Evolutionary conservation across 2,888 invertebrate species (phyloP).

Genomic region (Tethea ocularis): DNA sequence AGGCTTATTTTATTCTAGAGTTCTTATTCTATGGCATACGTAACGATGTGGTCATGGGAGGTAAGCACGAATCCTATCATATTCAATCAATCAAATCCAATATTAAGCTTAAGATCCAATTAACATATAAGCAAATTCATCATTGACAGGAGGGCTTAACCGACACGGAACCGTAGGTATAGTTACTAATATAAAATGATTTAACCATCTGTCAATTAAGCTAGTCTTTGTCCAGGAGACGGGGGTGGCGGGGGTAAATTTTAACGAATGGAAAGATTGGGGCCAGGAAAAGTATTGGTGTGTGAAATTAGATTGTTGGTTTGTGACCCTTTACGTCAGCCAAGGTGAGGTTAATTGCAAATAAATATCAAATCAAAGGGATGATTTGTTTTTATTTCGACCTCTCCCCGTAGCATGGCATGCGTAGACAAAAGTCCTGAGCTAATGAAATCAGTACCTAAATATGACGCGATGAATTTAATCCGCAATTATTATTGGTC

Average conservation of each 20-base stretch:
- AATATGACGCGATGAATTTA: too few species aligned
- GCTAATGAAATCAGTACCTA: too few species aligned
- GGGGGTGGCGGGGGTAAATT: slow-evolving; percentile 41
- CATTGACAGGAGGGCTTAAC: not conserved
- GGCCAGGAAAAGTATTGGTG: slow-evolving; percentile 58
- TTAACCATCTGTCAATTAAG: not conserved
- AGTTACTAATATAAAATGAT: not conserved
- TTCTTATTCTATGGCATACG: too few species aligned
- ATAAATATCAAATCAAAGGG: slow-evolving; percentile 15
- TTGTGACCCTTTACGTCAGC: slow-evolving; percentile 35
- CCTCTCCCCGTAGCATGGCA: too few species aligned
- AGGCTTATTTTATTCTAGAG: too few species aligned
- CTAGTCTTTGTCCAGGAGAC: slow-evolving; percentile 8
- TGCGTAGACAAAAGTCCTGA: too few species aligned
- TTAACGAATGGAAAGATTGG: slow-evolving; percentile 64
- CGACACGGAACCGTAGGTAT: not conserved
- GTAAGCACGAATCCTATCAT: not conserved
- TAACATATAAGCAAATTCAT: not conserved
- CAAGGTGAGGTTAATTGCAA: slow-evolving; percentile 13
- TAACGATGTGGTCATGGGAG: not conserved
- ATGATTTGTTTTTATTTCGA: not conserved
- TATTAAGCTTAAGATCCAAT: not conserved
- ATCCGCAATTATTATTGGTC: too few species aligned
- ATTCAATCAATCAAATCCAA: slow-evolving; percentile 3
- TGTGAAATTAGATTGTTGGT: slow-evolving; percentile 68